Percentiles rank a stretch among this genome's conserved stretches.
These are phyloP conservation scores for Phasia obesa DNA, from an alignment of 2,888 invertebrate genomes.

Conservation along the genomic window DNA sequence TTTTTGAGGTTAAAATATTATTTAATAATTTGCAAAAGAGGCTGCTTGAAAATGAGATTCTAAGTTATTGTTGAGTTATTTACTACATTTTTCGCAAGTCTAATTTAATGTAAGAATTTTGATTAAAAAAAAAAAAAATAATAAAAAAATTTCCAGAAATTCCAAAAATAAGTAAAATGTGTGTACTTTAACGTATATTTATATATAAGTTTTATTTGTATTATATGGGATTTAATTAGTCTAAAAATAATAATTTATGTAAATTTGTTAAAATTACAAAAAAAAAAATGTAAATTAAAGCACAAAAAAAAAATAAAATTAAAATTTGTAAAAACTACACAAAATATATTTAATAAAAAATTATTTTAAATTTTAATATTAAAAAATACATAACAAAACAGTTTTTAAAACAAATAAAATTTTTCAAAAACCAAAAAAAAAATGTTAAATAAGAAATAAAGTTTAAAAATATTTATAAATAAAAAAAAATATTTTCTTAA, in stretches of 20 bases:
- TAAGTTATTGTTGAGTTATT: no score
- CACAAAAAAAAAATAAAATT: conserved; percentile 58
- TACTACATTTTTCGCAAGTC: no score
- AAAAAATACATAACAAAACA: conserved; percentile 50
- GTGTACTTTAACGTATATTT: not conserved
- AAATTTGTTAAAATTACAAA: conserved; percentile 58
- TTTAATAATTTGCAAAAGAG: no score
- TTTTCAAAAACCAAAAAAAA: conserved; percentile 21
- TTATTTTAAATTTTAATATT: conserved; percentile 69
- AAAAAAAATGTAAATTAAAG: conserved; percentile 60
- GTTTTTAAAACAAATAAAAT: conserved; percentile 52
- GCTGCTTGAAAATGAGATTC: no score
- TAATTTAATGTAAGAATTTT: no score
- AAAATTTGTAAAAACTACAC: conserved; percentile 49
- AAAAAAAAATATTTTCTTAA: conserved; percentile 64
- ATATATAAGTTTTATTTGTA: conserved; percentile 39
- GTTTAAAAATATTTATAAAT: conserved; percentile 48
- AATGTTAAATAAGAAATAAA: conserved; percentile 22
- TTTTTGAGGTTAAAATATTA: no score
- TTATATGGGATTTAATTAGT: conserved; percentile 53
- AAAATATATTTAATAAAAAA: conserved; percentile 45
- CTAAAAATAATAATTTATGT: conserved; percentile 51
- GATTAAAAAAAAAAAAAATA: no score
- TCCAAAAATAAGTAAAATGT: no score
- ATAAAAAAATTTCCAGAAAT: no score